These are phyloP conservation scores for Eira barbara DNA, from an alignment of 2,113 vertebrate genomes.

Conservation along the genomic window DNA sequence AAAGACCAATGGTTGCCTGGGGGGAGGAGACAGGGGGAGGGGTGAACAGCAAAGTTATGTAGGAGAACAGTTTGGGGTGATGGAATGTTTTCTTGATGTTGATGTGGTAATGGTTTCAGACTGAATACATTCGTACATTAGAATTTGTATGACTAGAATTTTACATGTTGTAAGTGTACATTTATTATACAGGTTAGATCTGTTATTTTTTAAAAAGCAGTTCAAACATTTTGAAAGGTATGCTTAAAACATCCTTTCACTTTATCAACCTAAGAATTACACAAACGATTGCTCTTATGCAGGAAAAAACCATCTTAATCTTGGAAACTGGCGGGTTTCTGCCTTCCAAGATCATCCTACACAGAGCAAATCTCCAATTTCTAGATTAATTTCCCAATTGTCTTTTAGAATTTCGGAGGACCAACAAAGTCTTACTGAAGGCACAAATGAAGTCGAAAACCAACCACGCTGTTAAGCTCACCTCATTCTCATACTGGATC, in stretches of 20 bases:
- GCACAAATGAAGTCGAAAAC: not conserved
- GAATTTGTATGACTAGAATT: not conserved
- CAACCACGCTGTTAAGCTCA: slow-evolving; percentile 74
- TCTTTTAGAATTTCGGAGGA: not conserved
- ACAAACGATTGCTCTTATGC: not conserved
- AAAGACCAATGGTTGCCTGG: not conserved
- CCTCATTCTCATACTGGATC: slow-evolving; percentile 99
- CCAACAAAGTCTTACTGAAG: not conserved
- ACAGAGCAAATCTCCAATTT: not conserved
- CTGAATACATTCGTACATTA: not conserved
- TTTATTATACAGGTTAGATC: not conserved
- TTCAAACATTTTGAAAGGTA: not conserved
- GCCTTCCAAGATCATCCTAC: not conserved
- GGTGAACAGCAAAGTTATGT: not conserved
- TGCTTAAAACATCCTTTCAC: not conserved
- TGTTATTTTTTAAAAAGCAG: not conserved
- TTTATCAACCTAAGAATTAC: not conserved
- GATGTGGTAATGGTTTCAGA: not conserved
- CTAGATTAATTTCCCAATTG: not conserved
- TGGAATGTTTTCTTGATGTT: not conserved
- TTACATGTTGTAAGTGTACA: not conserved
- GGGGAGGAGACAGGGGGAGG: not conserved
- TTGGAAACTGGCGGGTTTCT: not conserved
- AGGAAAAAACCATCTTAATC: not conserved
- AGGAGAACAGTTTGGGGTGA: not conserved